Conservation (phyloP, 2,113 vertebrate species). For the Sturnus vulgaris region DNA sequence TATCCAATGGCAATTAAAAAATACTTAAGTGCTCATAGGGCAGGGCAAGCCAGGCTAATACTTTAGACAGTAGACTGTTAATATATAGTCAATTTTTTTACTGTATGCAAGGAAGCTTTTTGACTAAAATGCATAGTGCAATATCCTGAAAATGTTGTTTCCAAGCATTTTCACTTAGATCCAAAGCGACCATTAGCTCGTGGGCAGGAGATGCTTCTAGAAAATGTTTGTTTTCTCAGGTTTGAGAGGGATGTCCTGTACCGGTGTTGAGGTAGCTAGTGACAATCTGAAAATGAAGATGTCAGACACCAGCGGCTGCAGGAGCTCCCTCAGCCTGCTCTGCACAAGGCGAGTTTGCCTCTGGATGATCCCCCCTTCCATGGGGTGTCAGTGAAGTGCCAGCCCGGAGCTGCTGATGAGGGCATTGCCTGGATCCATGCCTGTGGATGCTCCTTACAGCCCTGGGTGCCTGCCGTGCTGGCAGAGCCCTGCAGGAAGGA, state of each 20-base stretch:
- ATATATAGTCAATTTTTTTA: neutral
- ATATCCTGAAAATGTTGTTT: neutral
- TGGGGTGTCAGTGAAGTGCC: neutral
- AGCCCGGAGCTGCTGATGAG: neutral
- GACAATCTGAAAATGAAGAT: neutral
- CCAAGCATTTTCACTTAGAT: neutral
- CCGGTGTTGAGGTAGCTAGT: neutral
- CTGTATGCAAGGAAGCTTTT: neutral
- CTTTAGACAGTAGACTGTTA: neutral
- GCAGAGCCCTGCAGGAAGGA: neutral
- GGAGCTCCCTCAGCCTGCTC: neutral
- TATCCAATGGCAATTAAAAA: neutral
- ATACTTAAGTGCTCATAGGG: neutral
- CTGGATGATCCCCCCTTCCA: fast-evolving
- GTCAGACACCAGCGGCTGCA: neutral
- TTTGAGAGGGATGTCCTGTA: neutral
- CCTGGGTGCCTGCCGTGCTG: neutral
- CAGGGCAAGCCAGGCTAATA: neutral
- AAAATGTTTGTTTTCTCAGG: neutral
- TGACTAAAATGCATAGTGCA: neutral
- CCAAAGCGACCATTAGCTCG: neutral
- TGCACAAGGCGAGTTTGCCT: neutral
- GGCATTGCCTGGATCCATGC: neutral
- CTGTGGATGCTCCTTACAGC: neutral
- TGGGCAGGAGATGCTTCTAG: neutral